Conservation (phyloP, 2,888 invertebrate genomes). For the Neoaliturus tenellus region DNA sequence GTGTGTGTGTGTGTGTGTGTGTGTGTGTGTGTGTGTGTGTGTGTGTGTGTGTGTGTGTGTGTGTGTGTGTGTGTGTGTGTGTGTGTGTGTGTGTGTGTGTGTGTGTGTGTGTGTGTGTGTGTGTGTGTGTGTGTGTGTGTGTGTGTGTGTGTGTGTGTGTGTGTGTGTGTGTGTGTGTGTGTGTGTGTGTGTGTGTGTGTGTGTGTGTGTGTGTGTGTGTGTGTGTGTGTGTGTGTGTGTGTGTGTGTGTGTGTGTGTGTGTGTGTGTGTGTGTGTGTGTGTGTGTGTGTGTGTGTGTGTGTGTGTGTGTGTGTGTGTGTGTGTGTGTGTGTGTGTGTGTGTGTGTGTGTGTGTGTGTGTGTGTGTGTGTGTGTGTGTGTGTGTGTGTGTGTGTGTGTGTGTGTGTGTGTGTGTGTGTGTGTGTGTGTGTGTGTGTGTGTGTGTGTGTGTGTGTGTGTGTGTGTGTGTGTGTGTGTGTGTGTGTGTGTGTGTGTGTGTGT, state of each 20-base stretch:
- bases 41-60: slow-evolving; percentile 39
- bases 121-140: slow-evolving; percentile 13
- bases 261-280: slow-evolving; percentile 13
- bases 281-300: slow-evolving; percentile 13
- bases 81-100: slow-evolving; percentile 44
- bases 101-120: slow-evolving; percentile 15
- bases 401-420: slow-evolving; percentile 38
- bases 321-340: slow-evolving; percentile 35
- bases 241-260: slow-evolving; percentile 13
- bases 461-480: slow-evolving; percentile 38
- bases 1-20: slow-evolving; percentile 39
- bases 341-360: slow-evolving; percentile 38
- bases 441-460: slow-evolving; percentile 32
- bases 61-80: slow-evolving; percentile 43
- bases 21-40: slow-evolving; percentile 44
- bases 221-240: slow-evolving; percentile 13
- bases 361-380: slow-evolving; percentile 38
- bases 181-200: slow-evolving; percentile 13
- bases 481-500: slow-evolving; percentile 56
- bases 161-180: slow-evolving; percentile 13
- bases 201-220: background rate
- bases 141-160: slow-evolving; percentile 13
- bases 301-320: slow-evolving; percentile 16
- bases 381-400: slow-evolving; percentile 38
- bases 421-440: slow-evolving; percentile 38